Evolutionary conservation across 2,113 vertebrate genomes (phyloP), one percentile per base, ranked within the genome.

Genomic region (Leucopsar rothschildi): DNA sequence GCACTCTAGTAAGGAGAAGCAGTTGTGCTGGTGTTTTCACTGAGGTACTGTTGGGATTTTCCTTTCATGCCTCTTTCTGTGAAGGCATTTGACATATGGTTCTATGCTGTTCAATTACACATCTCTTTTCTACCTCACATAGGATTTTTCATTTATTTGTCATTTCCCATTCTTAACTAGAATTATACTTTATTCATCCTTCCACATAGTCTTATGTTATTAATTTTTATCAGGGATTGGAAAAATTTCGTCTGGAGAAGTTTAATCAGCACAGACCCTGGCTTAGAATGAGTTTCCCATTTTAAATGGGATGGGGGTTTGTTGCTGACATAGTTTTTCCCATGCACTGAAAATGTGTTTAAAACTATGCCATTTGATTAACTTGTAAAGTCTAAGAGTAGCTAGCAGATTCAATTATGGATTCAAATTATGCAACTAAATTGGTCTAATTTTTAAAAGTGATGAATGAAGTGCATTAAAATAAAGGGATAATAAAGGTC

Each of bases 401-500:
- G 92, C 92, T 96, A 96, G 97, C 81, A 98, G 97, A 98, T 98
- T 97, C 97, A 98, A 98, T 98, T 98, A 98, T 95, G 91, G 91
- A 96, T 97, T 97, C 91, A 98, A 98, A 98, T 98, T 96, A 98
- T 92, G 89, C 95, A 96, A 96, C 93, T 95, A 97, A 98, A 98
- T 97, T 97, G 97, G 87, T 93, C 95, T 97, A 97, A 97, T 98
- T 98, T 97, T 97, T 97, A 96, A 97, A 98, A 97, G 82, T 97
- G 97, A 98, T 97, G 90, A 98, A 98, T 98, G 97, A 96, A 96
- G 75, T 87, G 69, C 92, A 66, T 96, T 89, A 94, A 77, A 94
- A 95, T 65, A 95, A 96, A 92, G 64, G 52, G 75, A 93, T 93
- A 92, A 86, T 94, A 94, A 83, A 88, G 76, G 64, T 89, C 87